Evolutionary conservation across 2,797 vertebrate genomes (phyloP).

Genomic region (Channallabes apus): DNA sequence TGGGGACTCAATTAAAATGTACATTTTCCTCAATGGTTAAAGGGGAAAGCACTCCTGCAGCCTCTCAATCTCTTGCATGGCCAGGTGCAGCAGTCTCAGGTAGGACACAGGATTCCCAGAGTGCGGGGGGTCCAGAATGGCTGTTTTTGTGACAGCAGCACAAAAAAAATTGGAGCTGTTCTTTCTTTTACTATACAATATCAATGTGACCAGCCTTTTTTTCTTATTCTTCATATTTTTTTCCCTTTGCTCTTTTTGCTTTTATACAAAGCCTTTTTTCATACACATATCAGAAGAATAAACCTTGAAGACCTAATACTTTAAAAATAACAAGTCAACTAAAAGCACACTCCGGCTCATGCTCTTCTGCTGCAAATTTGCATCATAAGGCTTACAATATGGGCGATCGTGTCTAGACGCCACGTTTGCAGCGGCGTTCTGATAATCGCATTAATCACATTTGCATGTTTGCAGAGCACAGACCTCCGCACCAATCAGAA

Average conservation of each 20-base stretch:
- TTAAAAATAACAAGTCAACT: not conserved
- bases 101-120: conserved; percentile 41
- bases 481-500: conserved; percentile 37
- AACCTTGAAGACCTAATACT: conserved; percentile 9
- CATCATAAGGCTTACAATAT: conserved; percentile 23
- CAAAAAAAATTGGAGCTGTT: conserved; percentile 19
- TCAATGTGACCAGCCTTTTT: conserved; percentile 20
- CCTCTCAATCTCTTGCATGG: conserved; percentile 26
- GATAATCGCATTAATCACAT: conserved; percentile 53
- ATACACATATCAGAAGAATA: conserved; percentile 23
- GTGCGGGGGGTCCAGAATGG: conserved; percentile 34
- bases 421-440: conserved; percentile 29
- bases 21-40: conserved; percentile 47
- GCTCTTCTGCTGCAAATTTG: conserved; percentile 20
- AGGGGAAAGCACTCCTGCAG: conserved; percentile 23
- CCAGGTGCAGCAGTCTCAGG: conserved; percentile 43
- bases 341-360: not conserved
- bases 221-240: not conserved
- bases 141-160: conserved; percentile 35
- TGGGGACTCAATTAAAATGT: conserved; percentile 68
- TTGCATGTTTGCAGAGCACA: conserved; percentile 50
- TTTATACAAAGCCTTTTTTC: conserved; percentile 10
- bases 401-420: not conserved
- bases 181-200: conserved; percentile 37
- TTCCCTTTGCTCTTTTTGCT: conserved; percentile 33